phyloP scores from a whole-genome alignment of 2,888 invertebrate species.

The Xestia sexstrigata region DNA sequence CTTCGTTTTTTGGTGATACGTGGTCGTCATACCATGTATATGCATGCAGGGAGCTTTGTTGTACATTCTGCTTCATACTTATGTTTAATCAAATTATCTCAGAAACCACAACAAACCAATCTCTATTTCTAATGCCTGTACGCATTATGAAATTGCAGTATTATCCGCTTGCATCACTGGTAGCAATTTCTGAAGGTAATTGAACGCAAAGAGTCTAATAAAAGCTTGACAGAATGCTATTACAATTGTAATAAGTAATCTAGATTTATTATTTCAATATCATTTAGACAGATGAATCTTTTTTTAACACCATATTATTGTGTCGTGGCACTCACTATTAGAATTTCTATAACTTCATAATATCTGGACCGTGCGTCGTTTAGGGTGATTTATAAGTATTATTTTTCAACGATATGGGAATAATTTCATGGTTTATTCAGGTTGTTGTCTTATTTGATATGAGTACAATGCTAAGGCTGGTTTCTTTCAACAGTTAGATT shows the following conservation, averaged over 20 bases:
- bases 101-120: slow-evolving; percentile 38
- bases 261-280: slow-evolving; percentile 13
- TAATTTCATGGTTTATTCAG: background rate
- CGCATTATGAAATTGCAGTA: slow-evolving; percentile 59
- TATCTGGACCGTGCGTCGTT: background rate
- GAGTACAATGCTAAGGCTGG: too few species aligned
- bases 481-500: background rate
- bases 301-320: too few species aligned
- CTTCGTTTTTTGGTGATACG: slow-evolving; percentile 27
- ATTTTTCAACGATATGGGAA: background rate
- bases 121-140: slow-evolving; percentile 29
- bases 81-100: slow-evolving; percentile 12
- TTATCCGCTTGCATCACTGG: slow-evolving; percentile 65
- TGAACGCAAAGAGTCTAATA: slow-evolving; percentile 38
- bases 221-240: slow-evolving; percentile 29
- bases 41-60: background rate
- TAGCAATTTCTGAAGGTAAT: slow-evolving; percentile 51
- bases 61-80: background rate
- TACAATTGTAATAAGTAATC: slow-evolving; percentile 16
- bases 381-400: background rate
- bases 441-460: background rate
- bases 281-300: too few species aligned
- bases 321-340: background rate
- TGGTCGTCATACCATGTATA: slow-evolving; percentile 1
- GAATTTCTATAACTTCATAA: background rate